Evolutionary conservation across 1,140 invertebrate species (phyloP), one percentile per base, ranked within the genome.

Genomic region (Microplitis demolitor): DNA sequence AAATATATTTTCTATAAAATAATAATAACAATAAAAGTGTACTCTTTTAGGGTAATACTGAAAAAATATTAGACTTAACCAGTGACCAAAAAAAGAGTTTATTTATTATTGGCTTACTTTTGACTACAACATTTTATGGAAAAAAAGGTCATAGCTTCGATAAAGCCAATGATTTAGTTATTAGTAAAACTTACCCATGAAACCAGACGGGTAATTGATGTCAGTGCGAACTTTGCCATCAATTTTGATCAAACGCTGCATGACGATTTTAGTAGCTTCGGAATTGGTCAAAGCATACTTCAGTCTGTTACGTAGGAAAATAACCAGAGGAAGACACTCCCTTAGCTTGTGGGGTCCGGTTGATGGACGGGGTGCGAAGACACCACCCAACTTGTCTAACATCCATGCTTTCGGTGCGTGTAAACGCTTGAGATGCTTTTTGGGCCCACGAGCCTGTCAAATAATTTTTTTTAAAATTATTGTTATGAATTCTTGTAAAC

Each of bases 361-460:
- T 80, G 95, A 97, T 73, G 98, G 97, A 80, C 97, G 92, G 56
- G 98, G 97, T 76, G 98, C 95, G 86, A 98, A 99, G 56, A 98
- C 96, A 86, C 98, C 98, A 68, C 97, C 97, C 77, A 99, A 89
- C 89, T 99, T 99, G 90, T 99, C 98, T 90, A 99, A 93, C 97
- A 99, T 99, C 98, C 98, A 99, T 95, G 98, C 95, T 88, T 99
- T 99, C 0, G 98, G 98, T 5, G 98, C 98, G 85, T 96, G 93
- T 81, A 99, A 91, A 90, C 98, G 96, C 93, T 99, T 99, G 90
- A 99, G 92, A 91, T 99, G 97, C 90, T 99, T 99, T 87, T 98
- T 99, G 3, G 96, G 97, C 87, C 98, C 98, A 88, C 98, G 95
- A 87, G 95, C 96, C 97, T 96, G 81, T n/a, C 89, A 88, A 77